These are phyloP conservation scores for Eutrigla gurnardus DNA, from an alignment of 2,797 vertebrate species.

Conservation along the genomic window DNA sequence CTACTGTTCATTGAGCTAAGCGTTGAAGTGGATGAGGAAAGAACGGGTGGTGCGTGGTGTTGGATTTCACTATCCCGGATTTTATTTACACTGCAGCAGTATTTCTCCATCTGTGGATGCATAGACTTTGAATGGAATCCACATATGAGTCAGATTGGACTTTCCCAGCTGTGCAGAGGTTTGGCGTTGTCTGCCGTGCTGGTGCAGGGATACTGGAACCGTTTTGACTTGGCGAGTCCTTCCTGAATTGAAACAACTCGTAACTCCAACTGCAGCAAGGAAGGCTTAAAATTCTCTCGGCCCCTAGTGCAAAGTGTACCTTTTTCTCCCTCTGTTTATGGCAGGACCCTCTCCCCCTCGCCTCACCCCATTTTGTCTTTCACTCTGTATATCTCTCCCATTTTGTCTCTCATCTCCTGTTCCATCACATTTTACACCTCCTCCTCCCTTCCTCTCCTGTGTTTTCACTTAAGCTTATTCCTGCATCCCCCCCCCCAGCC, in stretches of 20 bases:
- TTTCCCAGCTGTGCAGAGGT: conserved; percentile 77
- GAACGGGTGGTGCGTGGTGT: conserved; percentile 15
- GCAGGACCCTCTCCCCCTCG: conserved; percentile 46
- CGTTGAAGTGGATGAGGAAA: conserved; percentile 19
- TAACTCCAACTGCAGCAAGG: conserved; percentile 60
- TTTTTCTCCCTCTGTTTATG: conserved; percentile 46
- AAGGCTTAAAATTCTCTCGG: conserved; percentile 60
- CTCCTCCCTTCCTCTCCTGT: conserved; percentile 56
- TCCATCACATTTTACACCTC: conserved; percentile 64
- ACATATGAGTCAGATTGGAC: conserved; percentile 78
- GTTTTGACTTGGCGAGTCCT: conserved; percentile 57
- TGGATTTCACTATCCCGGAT: conserved; percentile 48
- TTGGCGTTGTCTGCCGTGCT: conserved; percentile 67
- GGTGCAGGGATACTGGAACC: conserved; percentile 72
- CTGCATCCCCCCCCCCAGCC: conserved; percentile 43
- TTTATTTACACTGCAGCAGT: conserved; percentile 59
- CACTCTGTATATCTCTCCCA: conserved; percentile 49
- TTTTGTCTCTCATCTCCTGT: conserved; percentile 59
- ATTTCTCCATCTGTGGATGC: conserved; percentile 66
- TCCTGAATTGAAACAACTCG: conserved; percentile 64
- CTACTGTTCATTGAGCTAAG: conserved; percentile 34
- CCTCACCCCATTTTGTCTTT: conserved; percentile 53
- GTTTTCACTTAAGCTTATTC: conserved; percentile 65
- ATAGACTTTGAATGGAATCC: conserved; percentile 69
- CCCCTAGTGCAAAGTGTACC: conserved; percentile 48